Evolutionary conservation across 2,797 vertebrate genomes (phyloP).

Genomic region (Danio jaintianensis): DNA sequence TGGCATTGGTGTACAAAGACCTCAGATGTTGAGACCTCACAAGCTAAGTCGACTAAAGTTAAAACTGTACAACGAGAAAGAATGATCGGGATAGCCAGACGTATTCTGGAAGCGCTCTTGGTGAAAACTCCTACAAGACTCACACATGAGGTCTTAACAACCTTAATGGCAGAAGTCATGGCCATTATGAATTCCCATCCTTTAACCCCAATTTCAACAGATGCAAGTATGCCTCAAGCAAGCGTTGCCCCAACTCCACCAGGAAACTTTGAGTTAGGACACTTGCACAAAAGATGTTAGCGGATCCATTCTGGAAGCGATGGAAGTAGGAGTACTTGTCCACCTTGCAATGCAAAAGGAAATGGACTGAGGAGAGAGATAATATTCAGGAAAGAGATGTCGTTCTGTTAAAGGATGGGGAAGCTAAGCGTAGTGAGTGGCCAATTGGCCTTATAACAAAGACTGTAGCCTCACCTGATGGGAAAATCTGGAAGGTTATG

Average conservation of each 20-base stretch:
- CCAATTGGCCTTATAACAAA: no score
- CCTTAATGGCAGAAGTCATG: not conserved
- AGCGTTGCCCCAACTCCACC: not conserved
- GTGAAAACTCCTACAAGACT: not conserved
- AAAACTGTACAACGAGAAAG: not conserved
- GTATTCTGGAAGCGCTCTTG: not conserved
- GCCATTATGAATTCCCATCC: not conserved
- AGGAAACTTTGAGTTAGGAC: not conserved
- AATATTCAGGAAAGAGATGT: not conserved
- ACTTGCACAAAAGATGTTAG: not conserved
- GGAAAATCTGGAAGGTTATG: not conserved
- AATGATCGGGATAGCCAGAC: not conserved
- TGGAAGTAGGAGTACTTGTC: not conserved
- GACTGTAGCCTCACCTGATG: no score
- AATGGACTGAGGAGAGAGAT: not conserved
- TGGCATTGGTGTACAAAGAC: not conserved
- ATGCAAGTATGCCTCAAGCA: not conserved
- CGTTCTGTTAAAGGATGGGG: not conserved
- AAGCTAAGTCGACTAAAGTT: slow-evolving; percentile 2
- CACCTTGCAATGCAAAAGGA: not conserved
- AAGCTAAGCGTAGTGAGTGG: not conserved
- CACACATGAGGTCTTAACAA: not conserved
- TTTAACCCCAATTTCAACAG: not conserved
- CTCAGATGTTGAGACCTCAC: not conserved
- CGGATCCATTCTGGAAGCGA: not conserved